These are phyloP conservation scores for Coenonympha glycerion DNA, from an alignment of 2,888 invertebrate species.

Conservation along the genomic window DNA sequence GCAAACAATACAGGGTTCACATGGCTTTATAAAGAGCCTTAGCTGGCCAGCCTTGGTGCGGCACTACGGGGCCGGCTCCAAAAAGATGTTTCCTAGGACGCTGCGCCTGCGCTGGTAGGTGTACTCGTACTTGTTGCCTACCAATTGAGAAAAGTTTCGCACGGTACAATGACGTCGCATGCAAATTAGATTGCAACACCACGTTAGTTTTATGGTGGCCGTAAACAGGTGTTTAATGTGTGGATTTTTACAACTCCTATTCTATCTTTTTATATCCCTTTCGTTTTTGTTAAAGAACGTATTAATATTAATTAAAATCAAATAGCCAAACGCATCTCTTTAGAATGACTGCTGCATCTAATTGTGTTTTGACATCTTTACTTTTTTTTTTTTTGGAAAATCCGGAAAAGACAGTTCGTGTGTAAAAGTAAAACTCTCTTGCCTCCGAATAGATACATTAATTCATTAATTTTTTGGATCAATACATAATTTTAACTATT, in stretches of 20 bases:
- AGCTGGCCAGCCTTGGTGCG: slow-evolving; percentile 62
- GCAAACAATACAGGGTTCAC: slow-evolving; percentile 55
- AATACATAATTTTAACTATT: too few species aligned
- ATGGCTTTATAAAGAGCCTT: slow-evolving; percentile 72
- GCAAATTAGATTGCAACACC: slow-evolving; percentile 50
- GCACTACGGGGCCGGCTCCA: slow-evolving; percentile 44
- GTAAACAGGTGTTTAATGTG: slow-evolving; percentile 12
- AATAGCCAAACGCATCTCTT: too few species aligned
- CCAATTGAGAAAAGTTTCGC: slow-evolving; percentile 67
- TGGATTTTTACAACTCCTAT: background rate
- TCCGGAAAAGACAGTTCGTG: too few species aligned
- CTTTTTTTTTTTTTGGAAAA: too few species aligned
- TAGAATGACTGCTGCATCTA: too few species aligned
- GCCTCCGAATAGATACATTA: too few species aligned
- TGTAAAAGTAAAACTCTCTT: too few species aligned
- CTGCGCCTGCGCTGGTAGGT: slow-evolving; percentile 32
- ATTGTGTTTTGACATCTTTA: too few species aligned
- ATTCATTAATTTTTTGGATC: too few species aligned
- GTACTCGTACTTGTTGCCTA: background rate
- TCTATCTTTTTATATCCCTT: background rate
- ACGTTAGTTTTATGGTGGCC: slow-evolving; percentile 35
- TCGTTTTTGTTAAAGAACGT: too few species aligned
- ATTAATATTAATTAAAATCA: too few species aligned
- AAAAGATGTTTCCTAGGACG: slow-evolving; percentile 63
- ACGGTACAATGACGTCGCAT: slow-evolving; percentile 53